Base-by-base conservation (phyloP, 2,888 invertebrate genomes). In the Drepanosiphum platanoidis region DNA sequence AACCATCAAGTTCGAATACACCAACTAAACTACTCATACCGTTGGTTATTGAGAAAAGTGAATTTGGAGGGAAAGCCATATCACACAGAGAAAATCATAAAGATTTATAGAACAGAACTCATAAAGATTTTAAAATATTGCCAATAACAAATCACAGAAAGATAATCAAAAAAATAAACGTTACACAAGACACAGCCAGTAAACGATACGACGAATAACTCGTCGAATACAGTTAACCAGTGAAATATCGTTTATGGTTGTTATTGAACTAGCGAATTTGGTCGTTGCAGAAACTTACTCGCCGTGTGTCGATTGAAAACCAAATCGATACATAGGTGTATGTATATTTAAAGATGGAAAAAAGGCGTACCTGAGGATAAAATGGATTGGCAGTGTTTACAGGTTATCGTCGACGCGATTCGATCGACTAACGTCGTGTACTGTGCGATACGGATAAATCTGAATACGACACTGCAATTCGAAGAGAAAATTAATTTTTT, bases 21-120 rank as follows among this genome's bases (percentile, higher is more conserved):
- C n/a, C n/a, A 5, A 61, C 9, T 22, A 52, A 22, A 52, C 22
- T 5, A 7, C 3, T 52, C 18, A 52, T 52, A 42, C 42, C 15
- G 52, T 52, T 0, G 18, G 22, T 52, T 52, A 52, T 52, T 52
- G 64, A 13, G 15, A 30, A 39, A 71, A 9, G n/a, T 32, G 0
- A 82, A 82, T 82, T 82, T 82, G 81, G 81, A 82, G 81, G 81
- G 81, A 82, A 82, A 81, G 5, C 52, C 34, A 27, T n/a, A n/a
- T n/a, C 15, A 0, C 18, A 70, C 15, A 66, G 8, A 22, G 0
- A 64, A 27, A 13, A 13, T 11, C n/a, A n/a, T 15, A 46, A 46
- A 5, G 0, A 58, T 32, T 7, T 36, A 64, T 22, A 18, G 13
- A 18, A 30, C 8, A 66, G 30, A 9, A 7, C 15, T n/a, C 3